Evolutionary conservation across 2,113 vertebrate genomes (phyloP), one percentile per base, ranked within the genome.

Genomic region (Sterna hirundo): DNA sequence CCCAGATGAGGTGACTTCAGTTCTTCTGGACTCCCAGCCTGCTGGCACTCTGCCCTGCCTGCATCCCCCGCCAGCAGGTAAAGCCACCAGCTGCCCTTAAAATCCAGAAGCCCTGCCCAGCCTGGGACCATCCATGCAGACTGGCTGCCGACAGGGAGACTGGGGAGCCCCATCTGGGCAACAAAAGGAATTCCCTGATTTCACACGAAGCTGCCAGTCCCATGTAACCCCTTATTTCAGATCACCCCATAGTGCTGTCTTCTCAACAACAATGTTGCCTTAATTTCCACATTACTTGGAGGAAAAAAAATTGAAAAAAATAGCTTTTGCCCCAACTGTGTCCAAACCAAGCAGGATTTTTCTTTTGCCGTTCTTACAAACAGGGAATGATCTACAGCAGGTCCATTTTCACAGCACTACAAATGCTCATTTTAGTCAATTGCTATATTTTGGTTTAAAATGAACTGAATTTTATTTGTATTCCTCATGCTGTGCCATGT

Each of bases 91-190:
- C 29, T 83, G 40, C 16, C 58, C 51, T n/a, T 5, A 2, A 2
- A 49, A 78, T 1, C 9, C 55, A 74, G 26, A 57, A 70, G 36
- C 8, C 27, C 55, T 26, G 23, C 22, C 36, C 26, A 74, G 38
- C 40, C 60, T 44, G 29, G 51, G 38, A 27, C 38, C 17, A n/a
- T 16, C 34, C 29, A 20, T 0, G 0, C 71, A 58, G 36, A 13
- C 64, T 9, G n/a, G 19, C 13, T 3, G 0, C n/a, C 0, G 0
- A 10, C 15, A 51, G 8, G 5, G 30, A 70, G 13, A 19, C 8
- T 27, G 18, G 8, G 25, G 42, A 69, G 8, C 79, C 27, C 25
- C 9, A 5, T 3, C 8, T 10, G 8, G 47, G 6, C 55, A 52
- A 27, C 2, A 3, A 69, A 29, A 57, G 29, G 38, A 49, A 34